phyloP scores from a whole-genome alignment of 2,888 invertebrate species.

The Eupeodes latifasciatus region DNA sequence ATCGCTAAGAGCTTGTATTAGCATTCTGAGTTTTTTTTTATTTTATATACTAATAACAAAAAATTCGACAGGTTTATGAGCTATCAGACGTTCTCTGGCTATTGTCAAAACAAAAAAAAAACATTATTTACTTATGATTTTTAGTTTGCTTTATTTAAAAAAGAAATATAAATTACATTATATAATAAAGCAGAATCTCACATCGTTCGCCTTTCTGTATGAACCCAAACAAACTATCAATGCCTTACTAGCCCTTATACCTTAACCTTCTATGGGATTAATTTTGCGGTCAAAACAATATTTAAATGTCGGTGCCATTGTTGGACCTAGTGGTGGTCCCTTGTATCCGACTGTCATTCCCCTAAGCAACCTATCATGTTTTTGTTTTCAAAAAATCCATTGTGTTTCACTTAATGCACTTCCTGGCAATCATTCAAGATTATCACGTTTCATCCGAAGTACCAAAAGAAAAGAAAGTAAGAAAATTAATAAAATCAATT shows the following conservation, averaged over 20 bases:
- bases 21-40: too few relatives aligned
- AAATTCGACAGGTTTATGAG: too few relatives aligned
- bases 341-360: background rate
- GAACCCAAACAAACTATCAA: too few relatives aligned
- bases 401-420: constrained; percentile 43
- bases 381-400: constrained; percentile 22
- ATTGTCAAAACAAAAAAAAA: too few relatives aligned
- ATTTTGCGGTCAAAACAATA: background rate
- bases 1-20: too few relatives aligned
- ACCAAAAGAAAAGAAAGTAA: background rate
- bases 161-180: too few relatives aligned
- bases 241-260: background rate
- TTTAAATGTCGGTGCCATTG: constrained; percentile 18
- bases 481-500: constrained; percentile 47
- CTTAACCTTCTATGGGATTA: background rate
- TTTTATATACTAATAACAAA: too few relatives aligned
- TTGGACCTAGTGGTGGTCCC: background rate
- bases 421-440: constrained; percentile 68
- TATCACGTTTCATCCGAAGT: constrained; percentile 55
- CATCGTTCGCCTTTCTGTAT: too few relatives aligned
- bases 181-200: too few relatives aligned
- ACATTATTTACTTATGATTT: too few relatives aligned
- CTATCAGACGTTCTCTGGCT: too few relatives aligned
- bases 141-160: too few relatives aligned
- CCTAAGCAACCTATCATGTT: background rate